Percentiles rank a stretch among this genome's conserved stretches.
Evolutionary conservation across 2,113 vertebrate species (phyloP).

Genomic region (Salvelinus namaycush): DNA sequence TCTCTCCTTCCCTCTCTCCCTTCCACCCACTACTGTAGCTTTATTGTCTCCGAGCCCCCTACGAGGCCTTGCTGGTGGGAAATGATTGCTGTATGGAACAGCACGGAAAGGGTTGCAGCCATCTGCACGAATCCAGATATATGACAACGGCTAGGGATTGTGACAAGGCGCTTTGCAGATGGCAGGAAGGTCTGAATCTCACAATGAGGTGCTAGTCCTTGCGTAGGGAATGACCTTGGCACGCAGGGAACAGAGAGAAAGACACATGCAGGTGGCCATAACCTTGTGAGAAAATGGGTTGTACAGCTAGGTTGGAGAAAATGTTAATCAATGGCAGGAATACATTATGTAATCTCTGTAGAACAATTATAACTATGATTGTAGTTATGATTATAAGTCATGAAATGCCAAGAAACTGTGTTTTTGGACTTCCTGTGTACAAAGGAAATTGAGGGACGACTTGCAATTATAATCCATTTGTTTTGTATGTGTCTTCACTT

Average conservation of each 20-base stretch:
- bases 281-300: background rate
- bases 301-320: background rate
- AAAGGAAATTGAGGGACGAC: background rate
- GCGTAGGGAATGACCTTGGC: constrained; percentile 17
- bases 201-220: constrained; percentile 22
- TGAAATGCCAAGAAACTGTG: background rate
- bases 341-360: background rate
- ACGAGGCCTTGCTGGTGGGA: constrained; percentile 17
- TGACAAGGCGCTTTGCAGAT: constrained; percentile 44
- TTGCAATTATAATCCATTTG: background rate
- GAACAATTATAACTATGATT: background rate
- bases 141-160: constrained; percentile 42
- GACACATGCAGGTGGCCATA: background rate
- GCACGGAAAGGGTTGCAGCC: constrained; percentile 5
- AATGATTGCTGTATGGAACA: constrained; percentile 5
- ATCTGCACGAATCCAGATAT: constrained; percentile 42
- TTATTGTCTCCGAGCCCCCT: background rate
- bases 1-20: background rate
- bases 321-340: background rate
- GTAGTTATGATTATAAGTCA: background rate
- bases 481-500: background rate
- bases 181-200: constrained; percentile 41
- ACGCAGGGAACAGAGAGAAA: background rate
- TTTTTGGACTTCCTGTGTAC: background rate
- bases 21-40: background rate